Evolutionary conservation across 2,888 invertebrate genomes (phyloP).

Genomic region (Drosophila hamatofila): DNA sequence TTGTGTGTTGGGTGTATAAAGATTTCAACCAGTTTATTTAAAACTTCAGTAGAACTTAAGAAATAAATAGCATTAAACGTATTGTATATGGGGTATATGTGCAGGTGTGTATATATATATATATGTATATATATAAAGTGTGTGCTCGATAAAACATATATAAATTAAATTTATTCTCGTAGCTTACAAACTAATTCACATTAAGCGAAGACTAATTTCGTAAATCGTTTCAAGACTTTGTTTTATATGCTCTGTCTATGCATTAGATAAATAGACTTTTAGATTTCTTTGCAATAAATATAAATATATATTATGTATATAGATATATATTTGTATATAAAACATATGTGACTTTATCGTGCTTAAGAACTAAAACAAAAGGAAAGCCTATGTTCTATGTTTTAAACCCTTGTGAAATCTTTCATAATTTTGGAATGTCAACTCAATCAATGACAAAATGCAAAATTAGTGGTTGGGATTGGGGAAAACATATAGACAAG

Average conservation of each 20-base stretch:
- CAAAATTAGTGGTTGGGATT: neutral
- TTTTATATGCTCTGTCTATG: slow-evolving; percentile 29
- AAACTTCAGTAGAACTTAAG: slow-evolving; percentile 51
- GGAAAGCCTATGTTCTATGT: slow-evolving; percentile 2
- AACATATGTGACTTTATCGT: slow-evolving; percentile 42
- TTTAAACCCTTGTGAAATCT: slow-evolving; percentile 22
- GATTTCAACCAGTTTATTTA: slow-evolving; percentile 60
- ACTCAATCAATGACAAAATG: slow-evolving; percentile 62
- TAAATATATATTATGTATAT: slow-evolving; percentile 12
- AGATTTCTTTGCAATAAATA: slow-evolving; percentile 19
- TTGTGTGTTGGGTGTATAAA: slow-evolving; percentile 32
- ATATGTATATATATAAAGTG: slow-evolving; percentile 1
- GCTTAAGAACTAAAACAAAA: slow-evolving; percentile 23
- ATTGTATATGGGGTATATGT: slow-evolving; percentile 29
- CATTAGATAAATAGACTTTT: slow-evolving; percentile 14
- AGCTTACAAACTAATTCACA: slow-evolving; percentile 59
- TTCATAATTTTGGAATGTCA: slow-evolving; percentile 65
- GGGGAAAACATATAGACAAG: slow-evolving; percentile 17
- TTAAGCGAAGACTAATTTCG: slow-evolving; percentile 50
- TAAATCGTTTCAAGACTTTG: slow-evolving; percentile 38
- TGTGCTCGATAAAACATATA: slow-evolving; percentile 50
- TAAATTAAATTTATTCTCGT: slow-evolving; percentile 40
- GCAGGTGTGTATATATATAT: slow-evolving; percentile 46
- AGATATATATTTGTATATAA: slow-evolving; percentile 35
- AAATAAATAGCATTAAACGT: slow-evolving; percentile 39